phyloP scores from a whole-genome alignment of 2,797 vertebrate species.

The Anguilla marmorata region DNA sequence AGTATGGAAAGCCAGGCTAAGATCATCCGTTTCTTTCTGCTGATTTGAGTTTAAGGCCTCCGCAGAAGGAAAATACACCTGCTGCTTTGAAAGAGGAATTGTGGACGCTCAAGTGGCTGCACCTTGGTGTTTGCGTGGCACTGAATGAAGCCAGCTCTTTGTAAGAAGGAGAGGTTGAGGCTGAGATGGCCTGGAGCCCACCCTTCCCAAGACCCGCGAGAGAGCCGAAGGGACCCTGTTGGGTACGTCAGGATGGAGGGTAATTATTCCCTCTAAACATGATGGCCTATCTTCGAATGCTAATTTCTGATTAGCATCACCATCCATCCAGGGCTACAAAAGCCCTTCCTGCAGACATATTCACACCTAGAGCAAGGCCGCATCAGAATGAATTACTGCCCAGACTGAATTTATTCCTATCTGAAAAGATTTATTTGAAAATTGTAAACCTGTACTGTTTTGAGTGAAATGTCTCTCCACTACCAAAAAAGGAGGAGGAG shows the following conservation, averaged over 20 bases:
- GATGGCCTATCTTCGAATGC: constrained; percentile 69
- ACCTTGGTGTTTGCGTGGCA: constrained; percentile 50
- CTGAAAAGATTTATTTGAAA: constrained; percentile 74
- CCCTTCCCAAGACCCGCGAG: constrained; percentile 19
- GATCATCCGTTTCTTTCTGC: constrained; percentile 69
- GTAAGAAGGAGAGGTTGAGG: constrained; percentile 40
- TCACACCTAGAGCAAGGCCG: constrained; percentile 62
- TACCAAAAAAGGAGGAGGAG: constrained; percentile 32
- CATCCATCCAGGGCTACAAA: constrained; percentile 73
- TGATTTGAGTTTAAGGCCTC: constrained; percentile 69
- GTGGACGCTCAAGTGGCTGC: constrained; percentile 66
- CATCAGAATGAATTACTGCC: constrained; percentile 66
- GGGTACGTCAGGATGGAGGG: neutral
- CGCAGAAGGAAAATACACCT: constrained; percentile 77
- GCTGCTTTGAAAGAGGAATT: constrained; percentile 70
- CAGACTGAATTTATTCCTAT: constrained; percentile 67
- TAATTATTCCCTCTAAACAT: constrained; percentile 31
- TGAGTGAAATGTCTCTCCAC: constrained; percentile 29
- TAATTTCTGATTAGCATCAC: constrained; percentile 76
- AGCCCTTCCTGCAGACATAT: constrained; percentile 70
- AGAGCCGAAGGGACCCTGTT: constrained; percentile 26
- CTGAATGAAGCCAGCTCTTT: constrained; percentile 34
- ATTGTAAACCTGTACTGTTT: constrained; percentile 74
- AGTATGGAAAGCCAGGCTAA: constrained; percentile 62
- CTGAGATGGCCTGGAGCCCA: constrained; percentile 37